A percentile compares a stretch with the other conserved stretches of the same genome.
phyloP scores from a whole-genome alignment of 2,888 invertebrate species.

The Laothoe populi region DNA sequence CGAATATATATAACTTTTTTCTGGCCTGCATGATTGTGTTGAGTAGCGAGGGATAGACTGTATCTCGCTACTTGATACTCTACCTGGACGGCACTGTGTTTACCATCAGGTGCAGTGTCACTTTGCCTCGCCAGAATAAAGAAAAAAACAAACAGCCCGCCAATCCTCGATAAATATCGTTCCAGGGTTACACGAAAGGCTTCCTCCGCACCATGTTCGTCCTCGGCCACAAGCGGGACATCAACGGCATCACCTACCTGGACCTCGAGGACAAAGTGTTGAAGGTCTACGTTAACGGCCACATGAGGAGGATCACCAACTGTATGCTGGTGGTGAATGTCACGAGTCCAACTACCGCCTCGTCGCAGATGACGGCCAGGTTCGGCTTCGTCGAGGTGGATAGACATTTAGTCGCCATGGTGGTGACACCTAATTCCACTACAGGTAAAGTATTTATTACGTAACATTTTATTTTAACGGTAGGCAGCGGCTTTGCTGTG shows the following conservation, averaged over 20 bases:
- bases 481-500: too few species aligned
- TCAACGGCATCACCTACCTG: conserved; percentile 88
- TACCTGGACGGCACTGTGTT: too few species aligned
- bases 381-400: conserved; percentile 90
- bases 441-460: conserved; percentile 73
- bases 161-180: conserved; percentile 20
- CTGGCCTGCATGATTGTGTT: too few species aligned
- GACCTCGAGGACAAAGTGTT: conserved; percentile 89
- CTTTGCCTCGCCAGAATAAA: too few species aligned
- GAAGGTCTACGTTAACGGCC: conserved; percentile 87
- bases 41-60: too few species aligned
- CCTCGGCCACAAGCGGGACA: conserved; percentile 86
- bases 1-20: too few species aligned
- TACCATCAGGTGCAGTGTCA: too few species aligned
- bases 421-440: conserved; percentile 88
- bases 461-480: too few species aligned
- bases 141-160: too few species aligned
- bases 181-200: conserved; percentile 87
- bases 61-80: too few species aligned
- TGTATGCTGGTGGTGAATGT: conserved; percentile 91
- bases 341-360: conserved; percentile 89
- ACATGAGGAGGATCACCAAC: conserved; percentile 89
- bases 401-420: conserved; percentile 89
- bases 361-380: conserved; percentile 86
- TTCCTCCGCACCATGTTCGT: conserved; percentile 88